Conservation (phyloP, 2,797 vertebrate species). For the Sciurus vulgaris region DNA sequence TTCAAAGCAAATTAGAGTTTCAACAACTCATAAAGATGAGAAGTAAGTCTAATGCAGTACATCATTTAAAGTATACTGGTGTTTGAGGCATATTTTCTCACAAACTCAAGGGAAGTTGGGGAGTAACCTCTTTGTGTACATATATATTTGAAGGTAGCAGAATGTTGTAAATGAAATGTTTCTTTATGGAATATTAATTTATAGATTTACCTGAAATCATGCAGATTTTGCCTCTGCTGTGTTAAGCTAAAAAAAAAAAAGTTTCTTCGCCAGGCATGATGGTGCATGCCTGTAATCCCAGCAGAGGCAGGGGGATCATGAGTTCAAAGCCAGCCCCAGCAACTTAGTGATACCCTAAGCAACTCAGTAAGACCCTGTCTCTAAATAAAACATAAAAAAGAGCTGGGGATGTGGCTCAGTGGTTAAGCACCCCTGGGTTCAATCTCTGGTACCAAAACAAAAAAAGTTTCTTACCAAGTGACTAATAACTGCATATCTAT, state of each 20-base stretch:
- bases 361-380: too few relatives aligned
- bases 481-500: constrained; percentile 63
- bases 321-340: too few relatives aligned
- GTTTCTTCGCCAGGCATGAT: too few relatives aligned
- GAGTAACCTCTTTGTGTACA: constrained; percentile 70
- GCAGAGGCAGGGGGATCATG: too few relatives aligned
- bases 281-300: too few relatives aligned
- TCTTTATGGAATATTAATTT: constrained; percentile 75
- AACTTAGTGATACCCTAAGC: too few relatives aligned
- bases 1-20: constrained; percentile 39
- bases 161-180: constrained; percentile 67
- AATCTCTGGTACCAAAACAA: too few relatives aligned
- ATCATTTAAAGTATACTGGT: constrained; percentile 17
- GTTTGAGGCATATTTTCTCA: constrained; percentile 2
- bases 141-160: constrained; percentile 69
- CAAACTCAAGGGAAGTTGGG: constrained; percentile 46
- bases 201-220: constrained; percentile 65
- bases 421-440: too few relatives aligned
- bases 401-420: too few relatives aligned
- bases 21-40: constrained; percentile 48
- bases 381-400: too few relatives aligned
- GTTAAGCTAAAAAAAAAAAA: neutral
- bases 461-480: constrained; percentile 66
- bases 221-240: constrained; percentile 35
- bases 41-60: constrained; percentile 63